These are phyloP conservation scores for Zaprionus lachaisei DNA, from an alignment of 1,140 invertebrate genomes.

Conservation along the genomic window DNA sequence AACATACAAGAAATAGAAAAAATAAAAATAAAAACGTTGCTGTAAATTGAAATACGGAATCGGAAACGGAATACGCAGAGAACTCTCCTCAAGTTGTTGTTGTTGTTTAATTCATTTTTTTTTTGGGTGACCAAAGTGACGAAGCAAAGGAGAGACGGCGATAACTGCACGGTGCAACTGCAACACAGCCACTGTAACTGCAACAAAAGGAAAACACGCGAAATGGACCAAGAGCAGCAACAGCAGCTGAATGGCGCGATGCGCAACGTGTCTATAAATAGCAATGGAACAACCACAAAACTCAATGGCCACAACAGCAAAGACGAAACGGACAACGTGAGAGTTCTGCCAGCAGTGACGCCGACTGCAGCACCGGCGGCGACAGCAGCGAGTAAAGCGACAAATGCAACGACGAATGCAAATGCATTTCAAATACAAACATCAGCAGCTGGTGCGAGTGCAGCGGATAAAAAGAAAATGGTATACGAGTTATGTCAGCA, in stretches of 20 bases:
- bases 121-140: conserved; percentile 32
- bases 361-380: conserved; percentile 29
- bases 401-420: conserved; percentile 52
- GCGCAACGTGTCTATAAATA: conserved; percentile 83
- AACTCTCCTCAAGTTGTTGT: conserved; percentile 6
- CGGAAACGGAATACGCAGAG: conserved; percentile 1
- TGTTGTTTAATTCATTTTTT: conserved; percentile 25
- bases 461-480: conserved; percentile 85
- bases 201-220: conserved; percentile 25
- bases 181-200: conserved; percentile 23
- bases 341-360: conserved; percentile 26
- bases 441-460: conserved; percentile 59
- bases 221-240: conserved; percentile 75
- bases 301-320: conserved; percentile 60
- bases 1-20: background rate
- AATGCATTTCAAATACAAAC: conserved; percentile 54
- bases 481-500: conserved; percentile 95
- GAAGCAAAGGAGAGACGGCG: background rate
- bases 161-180: background rate
- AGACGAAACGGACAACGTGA: conserved; percentile 69
- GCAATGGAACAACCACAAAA: conserved; percentile 61
- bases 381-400: conserved; percentile 40
- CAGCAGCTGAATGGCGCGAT: conserved; percentile 79
- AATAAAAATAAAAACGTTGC: background rate
- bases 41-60: conserved; percentile 4